These are phyloP conservation scores for Oncorhynchus nerka DNA, from an alignment of 2,113 vertebrate species.

Conservation along the genomic window DNA sequence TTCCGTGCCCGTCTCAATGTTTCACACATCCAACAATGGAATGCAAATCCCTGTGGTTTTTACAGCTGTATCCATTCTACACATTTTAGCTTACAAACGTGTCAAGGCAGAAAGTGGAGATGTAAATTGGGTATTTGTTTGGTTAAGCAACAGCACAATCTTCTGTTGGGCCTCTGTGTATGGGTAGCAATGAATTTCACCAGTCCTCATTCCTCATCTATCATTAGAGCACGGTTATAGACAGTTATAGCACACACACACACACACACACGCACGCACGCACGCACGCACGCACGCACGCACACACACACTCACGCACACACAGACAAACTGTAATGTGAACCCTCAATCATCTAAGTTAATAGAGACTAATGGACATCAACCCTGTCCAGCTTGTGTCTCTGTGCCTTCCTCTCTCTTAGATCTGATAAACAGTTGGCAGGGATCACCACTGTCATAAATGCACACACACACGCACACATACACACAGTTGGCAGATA, in stretches of 20 bases:
- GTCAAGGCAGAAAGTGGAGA: conserved; percentile 31
- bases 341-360: conserved; percentile 67
- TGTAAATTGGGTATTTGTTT: conserved; percentile 4
- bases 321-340: conserved; percentile 48
- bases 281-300: too few relatives aligned
- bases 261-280: too few relatives aligned
- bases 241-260: too few relatives aligned
- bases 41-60: too few relatives aligned
- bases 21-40: too few relatives aligned
- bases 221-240: too few relatives aligned
- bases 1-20: too few relatives aligned
- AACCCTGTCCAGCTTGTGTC: conserved; percentile 60
- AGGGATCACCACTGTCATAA: conserved; percentile 11
- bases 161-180: not conserved
- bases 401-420: not conserved
- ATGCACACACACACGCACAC: conserved; percentile 20
- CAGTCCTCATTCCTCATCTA: too few relatives aligned
- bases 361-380: conserved; percentile 74
- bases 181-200: conserved; percentile 54
- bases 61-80: too few relatives aligned
- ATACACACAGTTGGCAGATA: conserved; percentile 32
- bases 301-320: too few relatives aligned
- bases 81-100: conserved; percentile 36
- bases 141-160: not conserved
- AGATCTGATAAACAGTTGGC: not conserved